Evolutionary conservation across 2,888 invertebrate species (phyloP), one percentile per base, ranked within the genome.

Genomic region (Amorpha juglandis): DNA sequence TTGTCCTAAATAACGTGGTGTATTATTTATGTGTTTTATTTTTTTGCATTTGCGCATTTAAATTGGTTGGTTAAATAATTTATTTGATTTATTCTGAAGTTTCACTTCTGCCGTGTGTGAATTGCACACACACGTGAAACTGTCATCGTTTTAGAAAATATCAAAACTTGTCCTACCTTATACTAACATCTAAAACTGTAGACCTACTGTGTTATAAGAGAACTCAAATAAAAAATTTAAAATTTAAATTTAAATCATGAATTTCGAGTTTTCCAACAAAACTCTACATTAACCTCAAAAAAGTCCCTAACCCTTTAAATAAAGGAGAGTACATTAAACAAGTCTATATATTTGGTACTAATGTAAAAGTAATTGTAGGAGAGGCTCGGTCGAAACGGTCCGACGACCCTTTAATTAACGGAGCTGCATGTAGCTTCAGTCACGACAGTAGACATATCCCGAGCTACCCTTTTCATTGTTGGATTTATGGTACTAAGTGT

Each of bases 351-450:
- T 86, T 83, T 82, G 82, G 79, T 78, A 78, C 80, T 88, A 87
- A 88, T 88, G 87, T 87, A 87, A 88, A 87, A 87, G 85, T 83
- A 84, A 87, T 85, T 81, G 83, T 76, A 75, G 75, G 72, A 64
- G 78, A 71, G 68, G 73, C 74, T 76, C 77, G 74, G 69, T 64
- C 75, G 78, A 77, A 85, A 87, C 84, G 85, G 84, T 85, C 83
- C 84, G 80, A 75, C 84, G 81, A 75, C 78, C n/a, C 85, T 82
- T 88, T 89, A 88, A 89, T 89, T 89, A 88, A 87, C 83, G 83
- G 69, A 71, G 74, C 74, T 72, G 73, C 69, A 73, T 74, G 70
- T 78, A 75, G 52, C 63, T 71, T 27, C 27, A 27, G 27, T 27
- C 73, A 68, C n/a, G n/a, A n/a, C 67, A 74, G 75, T 72, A 79